phyloP scores from a whole-genome alignment of 2,113 vertebrate genomes.

The Vombatus ursinus region DNA sequence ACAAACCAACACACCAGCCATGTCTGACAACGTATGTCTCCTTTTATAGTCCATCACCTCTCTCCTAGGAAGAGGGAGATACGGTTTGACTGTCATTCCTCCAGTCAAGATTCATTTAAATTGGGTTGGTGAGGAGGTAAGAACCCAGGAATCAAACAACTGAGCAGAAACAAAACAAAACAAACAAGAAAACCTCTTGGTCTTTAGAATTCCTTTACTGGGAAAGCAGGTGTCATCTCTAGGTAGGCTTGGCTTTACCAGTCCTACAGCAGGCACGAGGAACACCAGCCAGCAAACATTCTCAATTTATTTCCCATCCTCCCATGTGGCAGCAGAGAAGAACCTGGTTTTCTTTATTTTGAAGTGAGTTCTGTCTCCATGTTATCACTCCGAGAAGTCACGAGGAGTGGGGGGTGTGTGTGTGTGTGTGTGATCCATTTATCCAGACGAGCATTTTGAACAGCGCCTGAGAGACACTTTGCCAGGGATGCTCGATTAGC shows the following conservation, averaged over 20 bases:
- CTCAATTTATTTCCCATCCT: neutral
- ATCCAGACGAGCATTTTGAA: neutral
- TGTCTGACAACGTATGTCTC: neutral
- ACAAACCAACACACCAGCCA: neutral
- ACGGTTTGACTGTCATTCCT: neutral
- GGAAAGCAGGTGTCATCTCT: neutral
- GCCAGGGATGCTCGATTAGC: neutral
- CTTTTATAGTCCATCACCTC: neutral
- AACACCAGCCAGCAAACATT: neutral
- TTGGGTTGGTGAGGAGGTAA: neutral
- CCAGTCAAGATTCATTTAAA: neutral
- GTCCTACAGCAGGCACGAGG: neutral
- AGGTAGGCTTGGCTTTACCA: neutral
- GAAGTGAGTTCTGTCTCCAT: neutral
- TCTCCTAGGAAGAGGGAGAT: neutral
- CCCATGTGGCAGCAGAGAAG: slow-evolving; percentile 4
- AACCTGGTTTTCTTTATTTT: neutral
- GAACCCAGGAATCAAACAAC: neutral
- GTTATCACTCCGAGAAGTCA: neutral
- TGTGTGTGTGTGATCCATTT: neutral
- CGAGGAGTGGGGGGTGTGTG: neutral
- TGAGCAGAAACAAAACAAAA: neutral
- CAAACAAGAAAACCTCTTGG: neutral
- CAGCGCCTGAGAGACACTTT: neutral
- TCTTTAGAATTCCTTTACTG: neutral